Evolutionary conservation across 2,888 invertebrate species (phyloP).

Genomic region (Leptinotarsa haldemani): DNA sequence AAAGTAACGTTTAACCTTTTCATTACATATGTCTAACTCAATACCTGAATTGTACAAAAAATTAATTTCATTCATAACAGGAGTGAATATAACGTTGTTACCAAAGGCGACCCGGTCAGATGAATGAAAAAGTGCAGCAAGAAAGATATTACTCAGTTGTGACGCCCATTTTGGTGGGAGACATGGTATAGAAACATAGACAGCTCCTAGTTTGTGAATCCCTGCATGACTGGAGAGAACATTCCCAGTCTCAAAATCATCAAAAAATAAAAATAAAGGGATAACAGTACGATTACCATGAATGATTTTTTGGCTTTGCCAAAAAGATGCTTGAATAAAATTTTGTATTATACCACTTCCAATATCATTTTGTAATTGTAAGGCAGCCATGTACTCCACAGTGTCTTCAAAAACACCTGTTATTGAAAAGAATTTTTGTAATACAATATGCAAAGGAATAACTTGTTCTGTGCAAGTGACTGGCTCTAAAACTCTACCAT

Average conservation of each 20-base stretch:
- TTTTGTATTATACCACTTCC: slow-evolving; percentile 24
- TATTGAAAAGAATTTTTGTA: slow-evolving; percentile 27
- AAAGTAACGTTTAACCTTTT: slow-evolving; percentile 38
- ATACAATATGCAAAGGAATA: slow-evolving; percentile 23
- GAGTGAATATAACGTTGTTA: slow-evolving; percentile 48
- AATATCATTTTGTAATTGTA: slow-evolving; percentile 13
- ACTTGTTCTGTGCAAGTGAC: slow-evolving; percentile 25
- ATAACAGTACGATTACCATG: slow-evolving; percentile 38
- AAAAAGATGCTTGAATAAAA: slow-evolving; percentile 28
- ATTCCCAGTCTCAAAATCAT: slow-evolving; percentile 52
- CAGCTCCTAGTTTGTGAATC: slow-evolving; percentile 47
- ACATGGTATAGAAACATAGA: slow-evolving; percentile 46
- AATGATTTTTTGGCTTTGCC: slow-evolving; percentile 23
- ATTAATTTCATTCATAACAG: slow-evolving; percentile 48
- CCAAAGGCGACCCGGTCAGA: slow-evolving; percentile 50
- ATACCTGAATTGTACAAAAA: slow-evolving; percentile 42
- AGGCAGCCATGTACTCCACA: slow-evolving; percentile 21
- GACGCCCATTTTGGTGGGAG: slow-evolving; percentile 43
- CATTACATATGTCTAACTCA: slow-evolving; percentile 10
- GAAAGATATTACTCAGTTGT: slow-evolving; percentile 45
- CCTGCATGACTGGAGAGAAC: slow-evolving; percentile 48
- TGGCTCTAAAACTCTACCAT: slow-evolving; percentile 21
- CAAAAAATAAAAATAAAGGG: slow-evolving; percentile 45
- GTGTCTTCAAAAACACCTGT: slow-evolving; percentile 28
- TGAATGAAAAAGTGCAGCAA: slow-evolving; percentile 49